Base-by-base conservation (phyloP, 1,140 invertebrate genomes). In the Heliconius eleuchia region DNA sequence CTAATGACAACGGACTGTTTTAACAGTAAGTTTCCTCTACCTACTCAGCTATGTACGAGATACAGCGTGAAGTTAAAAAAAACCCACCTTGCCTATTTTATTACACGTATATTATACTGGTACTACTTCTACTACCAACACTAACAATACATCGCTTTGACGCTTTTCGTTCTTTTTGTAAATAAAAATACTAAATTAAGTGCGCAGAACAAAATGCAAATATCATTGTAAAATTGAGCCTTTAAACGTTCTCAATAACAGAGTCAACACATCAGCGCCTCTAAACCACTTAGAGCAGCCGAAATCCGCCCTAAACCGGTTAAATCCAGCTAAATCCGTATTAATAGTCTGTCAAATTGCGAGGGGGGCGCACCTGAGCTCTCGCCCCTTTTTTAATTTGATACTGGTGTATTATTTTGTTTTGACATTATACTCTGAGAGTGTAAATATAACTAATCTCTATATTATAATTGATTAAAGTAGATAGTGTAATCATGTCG, bases 301-400 rank as follows among this genome's bases (percentile, higher is more conserved):
- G 84, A 86, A 88, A 89, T 89, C 87, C 86, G 60, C 85, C 86
- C 85, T 78, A 86, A 91, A 87, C 89, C 86, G 82, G 83, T 87
- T 85, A 86, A 83, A 91, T 82, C 88, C 87, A 83, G 87, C 87
- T 85, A 90, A 91, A 92, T 91, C 91, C 90, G 91, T 88, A 94
- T 94, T 91, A 92, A 94, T 94, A 91, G 91, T 94, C 91, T 94
- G 90, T 92, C 89, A 91, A 91, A 92, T 92, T 89, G 87, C 85
- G 85, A 86, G 91, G 86, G 90, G 89, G 87, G 18, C 82, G 89
- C 74, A 78, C 76, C 72, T 82, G 84, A 89, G 89, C 88, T 91
- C 89, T 85, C 81, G 86, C 66, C 76, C 79, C 73, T 52, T 78
- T 74, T 82, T 79, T 74, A 77, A 73, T 66, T 72, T 71, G 75